phyloP scores from a whole-genome alignment of 2,888 invertebrate species.

The Ommatoiulus sabulosus region DNA sequence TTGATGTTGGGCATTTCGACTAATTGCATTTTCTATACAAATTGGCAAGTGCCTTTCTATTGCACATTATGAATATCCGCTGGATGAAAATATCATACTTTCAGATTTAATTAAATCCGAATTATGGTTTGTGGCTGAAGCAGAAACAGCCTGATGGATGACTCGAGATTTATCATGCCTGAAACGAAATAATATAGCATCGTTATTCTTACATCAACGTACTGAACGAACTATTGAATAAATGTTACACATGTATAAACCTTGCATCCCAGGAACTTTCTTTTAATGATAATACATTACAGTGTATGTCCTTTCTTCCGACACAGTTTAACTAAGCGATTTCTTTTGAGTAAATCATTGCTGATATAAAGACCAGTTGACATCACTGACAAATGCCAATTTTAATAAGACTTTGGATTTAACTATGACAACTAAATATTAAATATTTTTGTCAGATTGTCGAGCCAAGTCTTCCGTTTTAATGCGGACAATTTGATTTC shows the following conservation, averaged over 20 bases:
- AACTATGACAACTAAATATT: no score
- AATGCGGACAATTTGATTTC: no score
- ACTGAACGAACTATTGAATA: background rate
- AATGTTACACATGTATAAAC: background rate
- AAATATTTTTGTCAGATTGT: no score
- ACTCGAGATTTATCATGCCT: background rate
- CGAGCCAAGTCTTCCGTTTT: no score
- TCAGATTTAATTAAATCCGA: background rate
- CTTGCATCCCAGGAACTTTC: background rate
- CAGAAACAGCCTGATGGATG: background rate
- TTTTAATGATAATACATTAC: background rate
- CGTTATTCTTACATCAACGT: background rate
- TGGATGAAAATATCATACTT: background rate
- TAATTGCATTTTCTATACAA: background rate
- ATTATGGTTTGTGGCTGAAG: background rate
- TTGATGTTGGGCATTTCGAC: background rate
- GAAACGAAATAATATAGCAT: background rate
- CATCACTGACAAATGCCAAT: no score
- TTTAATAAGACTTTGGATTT: no score
- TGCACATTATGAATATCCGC: background rate
- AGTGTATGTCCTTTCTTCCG: background rate
- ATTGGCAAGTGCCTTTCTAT: no score
- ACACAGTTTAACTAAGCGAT: no score
- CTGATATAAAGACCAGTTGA: no score
- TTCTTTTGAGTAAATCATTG: no score